Evolutionary conservation across 2,113 vertebrate species (phyloP).

Genomic region (Elephas maximus): DNA sequence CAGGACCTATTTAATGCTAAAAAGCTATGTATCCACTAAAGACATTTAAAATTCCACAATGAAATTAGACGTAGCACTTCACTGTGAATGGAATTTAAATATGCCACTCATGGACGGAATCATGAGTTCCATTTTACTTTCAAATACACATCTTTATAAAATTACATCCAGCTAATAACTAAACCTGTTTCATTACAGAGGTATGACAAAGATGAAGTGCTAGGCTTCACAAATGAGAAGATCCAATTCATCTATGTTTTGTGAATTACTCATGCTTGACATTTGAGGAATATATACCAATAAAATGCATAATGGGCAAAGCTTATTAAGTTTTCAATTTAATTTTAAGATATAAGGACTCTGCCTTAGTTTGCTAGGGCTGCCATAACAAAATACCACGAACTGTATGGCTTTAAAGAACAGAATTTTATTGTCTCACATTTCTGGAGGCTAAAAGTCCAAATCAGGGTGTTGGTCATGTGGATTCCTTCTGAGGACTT

Average conservation of each 20-base stretch:
- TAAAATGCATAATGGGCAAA: constrained; percentile 80
- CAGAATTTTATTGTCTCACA: neutral
- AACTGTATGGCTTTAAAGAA: neutral
- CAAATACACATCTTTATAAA: constrained; percentile 84
- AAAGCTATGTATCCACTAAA: constrained; percentile 67
- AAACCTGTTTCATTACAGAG: constrained; percentile 80
- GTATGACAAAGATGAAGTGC: constrained; percentile 84
- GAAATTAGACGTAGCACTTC: constrained; percentile 77
- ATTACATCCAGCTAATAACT: constrained; percentile 88
- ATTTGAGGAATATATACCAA: constrained; percentile 81
- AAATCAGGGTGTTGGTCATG: neutral
- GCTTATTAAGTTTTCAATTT: constrained; percentile 75
- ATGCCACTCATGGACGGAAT: constrained; percentile 79
- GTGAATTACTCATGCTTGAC: constrained; percentile 69
- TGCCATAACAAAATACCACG: neutral
- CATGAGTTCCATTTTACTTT: constrained; percentile 84
- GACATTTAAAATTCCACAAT: constrained; percentile 71
- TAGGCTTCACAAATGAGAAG: constrained; percentile 79
- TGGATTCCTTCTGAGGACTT: neutral
- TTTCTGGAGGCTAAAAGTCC: neutral
- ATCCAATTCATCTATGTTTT: constrained; percentile 85
- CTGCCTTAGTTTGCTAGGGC: neutral
- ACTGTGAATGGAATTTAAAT: constrained; percentile 85
- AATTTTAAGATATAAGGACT: constrained; percentile 70
- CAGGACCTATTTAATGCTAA: constrained; percentile 65